Base-by-base conservation (phyloP, 1,140 invertebrate species). In the Aphis gossypii region DNA sequence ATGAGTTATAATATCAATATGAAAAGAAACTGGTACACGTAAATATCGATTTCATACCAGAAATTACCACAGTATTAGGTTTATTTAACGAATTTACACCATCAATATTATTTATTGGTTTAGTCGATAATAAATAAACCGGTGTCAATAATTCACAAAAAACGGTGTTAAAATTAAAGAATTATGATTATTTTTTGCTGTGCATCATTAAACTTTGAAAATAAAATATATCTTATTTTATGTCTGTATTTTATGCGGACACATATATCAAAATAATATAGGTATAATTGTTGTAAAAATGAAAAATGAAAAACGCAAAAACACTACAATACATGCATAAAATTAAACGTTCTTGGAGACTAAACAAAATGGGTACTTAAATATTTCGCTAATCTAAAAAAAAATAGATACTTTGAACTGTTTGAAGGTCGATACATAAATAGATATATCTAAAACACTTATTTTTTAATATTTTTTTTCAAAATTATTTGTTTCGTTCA, bases 1-100 rank as follows among this genome's bases (percentile, higher is more conserved):
- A 89, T 51, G 87, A 54, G 87, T 89, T 89, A 54, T 54, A 38
- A 89, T 51, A 51, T 51, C 87, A 21, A 54, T 38, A 54, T 51
- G 35, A 51, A 89, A 23, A 89, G 2, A 89, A 89, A 54, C 48
- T 30, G 30, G 48, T 89, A 54, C 87, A 20, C 3, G n/a, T 38
- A 89, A 21, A 35, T 89, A 54, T 89, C 48, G 23, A 83, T 92
- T 51, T 92, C 4, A 76, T 35, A 76, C 30, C 18, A 76, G 60
- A 76, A 76, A 76, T 76, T 76, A 76, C n/a, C 14, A 35, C 30
- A n/a, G 11, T n/a, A 76, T 35, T 23, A 38, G 35, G 35, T 83
- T 38, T 20, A n/a, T 76, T 14, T 76, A 6, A n/a, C 60, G 30
- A 68, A 68, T 68, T 68, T n/a, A 68, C n/a, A 68, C 18, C 60